These are phyloP conservation scores for Conger conger DNA, from an alignment of 2,113 vertebrate genomes.

Conservation along the genomic window DNA sequence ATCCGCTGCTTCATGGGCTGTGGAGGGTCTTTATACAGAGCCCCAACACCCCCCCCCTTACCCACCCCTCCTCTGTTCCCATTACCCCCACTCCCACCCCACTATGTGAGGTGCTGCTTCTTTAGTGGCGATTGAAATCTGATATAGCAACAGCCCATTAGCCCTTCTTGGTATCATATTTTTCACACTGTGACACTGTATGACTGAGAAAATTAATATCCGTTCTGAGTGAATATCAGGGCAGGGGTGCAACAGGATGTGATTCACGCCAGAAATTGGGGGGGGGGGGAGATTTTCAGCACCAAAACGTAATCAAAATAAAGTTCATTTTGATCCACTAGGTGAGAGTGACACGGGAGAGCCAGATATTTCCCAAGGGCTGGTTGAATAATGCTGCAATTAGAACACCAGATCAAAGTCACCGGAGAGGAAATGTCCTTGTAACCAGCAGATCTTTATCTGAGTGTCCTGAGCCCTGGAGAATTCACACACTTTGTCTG, in stretches of 20 bases:
- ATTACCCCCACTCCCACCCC: neutral
- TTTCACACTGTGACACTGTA: neutral
- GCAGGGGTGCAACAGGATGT: neutral
- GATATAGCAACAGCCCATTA: neutral
- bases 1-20: neutral
- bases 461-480: neutral
- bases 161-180: neutral
- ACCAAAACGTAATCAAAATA: neutral
- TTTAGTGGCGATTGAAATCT: no score
- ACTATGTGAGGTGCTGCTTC: no score
- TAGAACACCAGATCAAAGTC: neutral
- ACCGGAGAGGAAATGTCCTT: neutral
- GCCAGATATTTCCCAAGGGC: no score
- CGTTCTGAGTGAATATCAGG: neutral
- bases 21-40: neutral
- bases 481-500: neutral
- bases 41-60: neutral
- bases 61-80: neutral
- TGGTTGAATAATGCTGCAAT: neutral
- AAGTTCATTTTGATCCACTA: no score
- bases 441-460: neutral
- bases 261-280: neutral
- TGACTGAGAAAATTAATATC: neutral
- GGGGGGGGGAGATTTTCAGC: neutral
- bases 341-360: no score